These are phyloP conservation scores for Meleagris gallopavo DNA, from an alignment of 2,113 vertebrate species.

Conservation along the genomic window DNA sequence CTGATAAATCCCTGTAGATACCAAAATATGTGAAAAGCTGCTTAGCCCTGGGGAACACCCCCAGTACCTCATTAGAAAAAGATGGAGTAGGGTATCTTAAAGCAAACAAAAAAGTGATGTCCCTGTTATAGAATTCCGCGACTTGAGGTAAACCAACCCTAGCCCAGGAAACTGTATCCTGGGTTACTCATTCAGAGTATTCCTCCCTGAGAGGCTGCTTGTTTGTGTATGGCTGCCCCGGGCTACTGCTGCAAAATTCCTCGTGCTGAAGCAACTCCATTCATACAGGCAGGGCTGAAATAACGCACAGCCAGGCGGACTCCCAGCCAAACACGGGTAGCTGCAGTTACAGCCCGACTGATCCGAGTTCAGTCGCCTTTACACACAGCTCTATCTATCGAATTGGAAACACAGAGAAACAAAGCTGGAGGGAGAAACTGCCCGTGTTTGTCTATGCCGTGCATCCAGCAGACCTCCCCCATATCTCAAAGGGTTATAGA, in stretches of 20 bases:
- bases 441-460: accelerated
- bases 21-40: neutral
- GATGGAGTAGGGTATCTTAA: neutral
- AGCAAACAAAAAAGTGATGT: neutral
- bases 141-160: neutral
- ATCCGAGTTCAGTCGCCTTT: neutral
- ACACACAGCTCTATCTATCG: accelerated
- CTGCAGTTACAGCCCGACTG: neutral
- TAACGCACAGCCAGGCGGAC: accelerated
- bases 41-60: neutral
- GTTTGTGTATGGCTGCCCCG: neutral
- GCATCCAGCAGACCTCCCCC: neutral
- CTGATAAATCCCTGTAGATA: neutral
- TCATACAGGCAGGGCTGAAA: neutral
- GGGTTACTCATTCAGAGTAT: neutral
- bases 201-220: neutral
- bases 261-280: neutral
- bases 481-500: neutral
- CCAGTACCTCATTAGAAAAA: neutral
- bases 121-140: accelerated
- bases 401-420: neutral
- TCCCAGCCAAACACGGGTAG: accelerated
- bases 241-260: neutral
- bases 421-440: neutral
- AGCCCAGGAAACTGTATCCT: neutral